phyloP scores from a whole-genome alignment of 2,888 invertebrate genomes.

The Bugulina stolonifera region DNA sequence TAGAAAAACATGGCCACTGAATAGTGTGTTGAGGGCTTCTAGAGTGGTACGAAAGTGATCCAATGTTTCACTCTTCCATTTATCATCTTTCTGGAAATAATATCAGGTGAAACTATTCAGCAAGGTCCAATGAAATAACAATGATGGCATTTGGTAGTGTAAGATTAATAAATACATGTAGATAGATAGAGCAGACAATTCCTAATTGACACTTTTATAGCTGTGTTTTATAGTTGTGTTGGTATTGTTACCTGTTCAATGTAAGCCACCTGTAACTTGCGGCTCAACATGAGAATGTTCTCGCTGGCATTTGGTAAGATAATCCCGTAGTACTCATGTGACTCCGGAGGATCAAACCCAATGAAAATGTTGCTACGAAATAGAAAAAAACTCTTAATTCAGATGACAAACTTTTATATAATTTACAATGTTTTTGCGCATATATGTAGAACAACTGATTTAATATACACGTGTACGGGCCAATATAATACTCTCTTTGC shows the following conservation, averaged over 20 bases:
- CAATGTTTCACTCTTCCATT: constrained; percentile 32
- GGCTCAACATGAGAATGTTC: constrained; percentile 42
- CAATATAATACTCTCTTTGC: too few species aligned
- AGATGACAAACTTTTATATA: not conserved
- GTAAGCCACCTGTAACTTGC: constrained; percentile 40
- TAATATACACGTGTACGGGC: too few species aligned
- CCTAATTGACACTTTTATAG: too few species aligned
- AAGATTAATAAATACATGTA: too few species aligned
- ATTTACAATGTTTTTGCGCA: too few species aligned
- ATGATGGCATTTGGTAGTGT: too few species aligned
- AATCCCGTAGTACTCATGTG: constrained; percentile 36
- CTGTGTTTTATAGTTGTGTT: too few species aligned
- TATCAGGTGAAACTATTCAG: too few species aligned
- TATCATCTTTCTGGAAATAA: constrained; percentile 27
- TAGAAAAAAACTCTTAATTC: not conserved
- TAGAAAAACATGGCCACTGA: constrained; percentile 36
- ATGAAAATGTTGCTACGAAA: constrained; percentile 37
- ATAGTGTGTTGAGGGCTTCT: constrained; percentile 37
- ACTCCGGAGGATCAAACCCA: constrained; percentile 38
- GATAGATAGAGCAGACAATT: too few species aligned
- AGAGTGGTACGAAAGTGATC: constrained; percentile 34
- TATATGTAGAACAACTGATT: too few species aligned
- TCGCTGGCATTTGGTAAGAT: constrained; percentile 42
- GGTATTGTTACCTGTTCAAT: constrained; percentile 2
- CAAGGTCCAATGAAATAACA: too few species aligned